A percentile compares a stretch with the other conserved stretches of the same genome.
Evolutionary conservation across 2,113 vertebrate genomes (phyloP).

Genomic region (Dipodomys merriami): DNA sequence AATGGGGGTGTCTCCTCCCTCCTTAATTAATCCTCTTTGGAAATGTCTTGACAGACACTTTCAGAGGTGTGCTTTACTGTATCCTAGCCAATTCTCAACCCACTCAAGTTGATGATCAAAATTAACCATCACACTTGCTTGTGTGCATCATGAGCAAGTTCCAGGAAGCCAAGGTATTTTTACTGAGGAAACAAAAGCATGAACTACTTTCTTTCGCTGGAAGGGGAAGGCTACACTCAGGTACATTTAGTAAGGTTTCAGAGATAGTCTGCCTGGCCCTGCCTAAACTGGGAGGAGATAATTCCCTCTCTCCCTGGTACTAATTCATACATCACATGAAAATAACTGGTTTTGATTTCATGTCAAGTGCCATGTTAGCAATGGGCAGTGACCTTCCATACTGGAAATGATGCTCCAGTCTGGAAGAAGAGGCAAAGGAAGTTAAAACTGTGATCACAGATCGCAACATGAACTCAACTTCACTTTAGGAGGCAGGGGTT

Average conservation of each 20-base stretch:
- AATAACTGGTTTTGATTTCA: background rate
- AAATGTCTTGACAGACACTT: too few species aligned
- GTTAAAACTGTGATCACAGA: background rate
- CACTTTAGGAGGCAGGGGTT: fast-evolving
- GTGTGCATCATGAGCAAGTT: background rate
- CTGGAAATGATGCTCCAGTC: background rate
- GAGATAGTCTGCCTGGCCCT: background rate
- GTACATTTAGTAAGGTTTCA: background rate
- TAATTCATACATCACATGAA: background rate
- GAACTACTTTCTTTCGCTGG: background rate
- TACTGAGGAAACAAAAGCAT: background rate
- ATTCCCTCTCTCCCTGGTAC: background rate
- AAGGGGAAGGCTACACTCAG: background rate
- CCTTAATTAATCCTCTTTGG: too few species aligned
- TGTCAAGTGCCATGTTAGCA: background rate
- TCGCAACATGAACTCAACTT: background rate
- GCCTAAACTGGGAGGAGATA: background rate
- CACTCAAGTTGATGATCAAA: too few species aligned
- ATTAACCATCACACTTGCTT: background rate
- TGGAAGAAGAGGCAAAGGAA: background rate
- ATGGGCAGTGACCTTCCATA: background rate
- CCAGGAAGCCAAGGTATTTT: background rate
- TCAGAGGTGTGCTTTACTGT: too few species aligned
- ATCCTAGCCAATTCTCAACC: too few species aligned
- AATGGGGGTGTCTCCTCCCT: too few species aligned